Conservation (phyloP, 64 coral and sea anemone species). For the Montipora capricornis region DNA sequence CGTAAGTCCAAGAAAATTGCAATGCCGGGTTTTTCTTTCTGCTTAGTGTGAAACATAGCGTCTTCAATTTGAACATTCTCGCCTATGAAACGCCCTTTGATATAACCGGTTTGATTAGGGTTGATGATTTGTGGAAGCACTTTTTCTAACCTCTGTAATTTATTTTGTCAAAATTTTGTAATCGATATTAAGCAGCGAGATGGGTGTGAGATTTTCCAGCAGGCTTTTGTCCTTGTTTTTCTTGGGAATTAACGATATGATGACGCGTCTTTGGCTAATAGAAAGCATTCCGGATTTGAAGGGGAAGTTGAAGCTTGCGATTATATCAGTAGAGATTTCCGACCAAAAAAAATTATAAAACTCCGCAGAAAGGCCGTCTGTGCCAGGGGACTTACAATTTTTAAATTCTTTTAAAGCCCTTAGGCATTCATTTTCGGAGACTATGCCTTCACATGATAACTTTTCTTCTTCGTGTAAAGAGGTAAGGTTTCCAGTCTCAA, state of each 20-base stretch:
- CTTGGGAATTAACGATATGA: constrained; percentile 27
- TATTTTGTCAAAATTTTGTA: constrained; percentile 2
- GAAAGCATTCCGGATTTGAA: background rate
- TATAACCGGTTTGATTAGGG: too few species aligned
- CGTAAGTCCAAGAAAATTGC: background rate
- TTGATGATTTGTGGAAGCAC: background rate
- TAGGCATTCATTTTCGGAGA: background rate
- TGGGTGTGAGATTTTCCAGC: constrained; percentile 7
- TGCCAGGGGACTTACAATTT: constrained; percentile 15
- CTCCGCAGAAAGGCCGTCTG: background rate
- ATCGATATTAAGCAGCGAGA: constrained; percentile 12
- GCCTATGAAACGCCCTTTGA: too few species aligned
- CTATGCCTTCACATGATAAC: background rate
- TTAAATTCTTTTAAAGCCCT: constrained; percentile 3
- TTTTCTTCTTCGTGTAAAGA: too few species aligned
- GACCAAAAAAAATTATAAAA: constrained; percentile 25
- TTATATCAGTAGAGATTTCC: background rate
- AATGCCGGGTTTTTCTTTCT: background rate
- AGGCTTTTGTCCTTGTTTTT: constrained; percentile 14
- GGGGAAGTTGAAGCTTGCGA: background rate
- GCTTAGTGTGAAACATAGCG: constrained; percentile 2
- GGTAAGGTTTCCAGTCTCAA: too few species aligned
- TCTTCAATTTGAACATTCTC: background rate
- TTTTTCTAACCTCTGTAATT: constrained; percentile 28
- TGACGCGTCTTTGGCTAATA: background rate